Evolutionary conservation across 2,113 vertebrate genomes (phyloP), one percentile per base, ranked within the genome.

Genomic region (Turnix velox): DNA sequence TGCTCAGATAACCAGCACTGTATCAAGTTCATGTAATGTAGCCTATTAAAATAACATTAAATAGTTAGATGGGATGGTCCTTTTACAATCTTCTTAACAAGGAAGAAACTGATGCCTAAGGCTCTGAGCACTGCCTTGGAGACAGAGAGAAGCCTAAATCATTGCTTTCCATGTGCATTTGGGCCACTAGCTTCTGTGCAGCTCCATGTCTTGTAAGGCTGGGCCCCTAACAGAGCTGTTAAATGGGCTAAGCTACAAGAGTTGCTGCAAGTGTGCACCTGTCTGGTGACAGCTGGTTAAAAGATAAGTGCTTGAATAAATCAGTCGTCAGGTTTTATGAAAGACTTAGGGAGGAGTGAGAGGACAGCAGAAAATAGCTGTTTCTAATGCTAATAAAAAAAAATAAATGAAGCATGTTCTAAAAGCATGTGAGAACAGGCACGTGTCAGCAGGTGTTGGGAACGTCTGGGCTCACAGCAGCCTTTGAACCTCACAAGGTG

Each of bases 281-380:
- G 94, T 89, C 83, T 93, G 65, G 91, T 75, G 92, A 91, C 82
- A 94, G 74, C 67, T 87, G 85, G 86, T 92, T 87, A 81, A 94
- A 96, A 94, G 91, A 82, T 81, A 96, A 95, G 87, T 92, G 62
- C 61, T 88, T 85, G 90, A 96, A 93, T 96, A 92, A 96, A 96
- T 96, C 96, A 94, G 48, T 96, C 92, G 74, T 68, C 96, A 96
- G 80, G 83, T 96, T 97, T 97, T 96, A 97, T 96, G 94, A 96
- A 96, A 95, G 94, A 94, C 83, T 89, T 93, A n/a, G 77, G 87
- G 93, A 94, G 91, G 95, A 93, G 92, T 84, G 83, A 85, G 86
- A 76, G 95, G 88, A 93, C 82, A 77, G 86, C 59, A 89, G 68
- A 95, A 93, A 94, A 71, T 83, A 94, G 79, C 59, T 87, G 86